A percentile compares a stretch with the other conserved stretches of the same genome.
Conservation (phyloP, 2,888 invertebrate genomes). For the Choreutis nemorana region DNA sequence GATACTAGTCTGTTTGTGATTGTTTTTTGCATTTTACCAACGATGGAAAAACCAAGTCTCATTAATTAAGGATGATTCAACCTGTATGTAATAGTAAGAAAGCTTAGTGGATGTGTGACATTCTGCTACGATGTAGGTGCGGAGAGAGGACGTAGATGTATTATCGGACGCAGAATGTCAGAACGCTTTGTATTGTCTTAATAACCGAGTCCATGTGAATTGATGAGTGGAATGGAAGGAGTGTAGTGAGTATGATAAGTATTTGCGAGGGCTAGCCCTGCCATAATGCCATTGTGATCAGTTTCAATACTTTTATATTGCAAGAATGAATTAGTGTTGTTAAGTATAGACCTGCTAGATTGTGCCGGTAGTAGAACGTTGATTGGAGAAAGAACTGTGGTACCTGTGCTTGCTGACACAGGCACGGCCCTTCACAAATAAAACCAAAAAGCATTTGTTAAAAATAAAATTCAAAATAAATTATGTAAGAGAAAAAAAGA, state of each 20-base stretch:
- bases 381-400: slow-evolving; percentile 57
- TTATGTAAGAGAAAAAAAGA: too few relatives aligned
- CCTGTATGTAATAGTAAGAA: slow-evolving; percentile 35
- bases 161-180: slow-evolving; percentile 3
- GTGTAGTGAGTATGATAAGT: slow-evolving; percentile 30
- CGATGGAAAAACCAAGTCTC: slow-evolving; percentile 56
- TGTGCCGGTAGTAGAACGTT: slow-evolving; percentile 46
- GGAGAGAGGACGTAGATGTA: slow-evolving; percentile 28
- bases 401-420: too few relatives aligned
- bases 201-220: slow-evolving; percentile 29
- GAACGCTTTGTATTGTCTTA: slow-evolving; percentile 5
- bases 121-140: slow-evolving; percentile 19
- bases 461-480: too few relatives aligned
- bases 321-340: slow-evolving; percentile 51
- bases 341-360: slow-evolving; percentile 63
- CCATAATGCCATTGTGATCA: slow-evolving; percentile 64
- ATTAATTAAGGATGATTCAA: slow-evolving; percentile 57
- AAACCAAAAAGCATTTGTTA: too few relatives aligned
- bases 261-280: slow-evolving; percentile 60
- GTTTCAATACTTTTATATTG: slow-evolving; percentile 66
- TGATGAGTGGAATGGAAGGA: slow-evolving; percentile 47
- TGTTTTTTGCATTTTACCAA: slow-evolving; percentile 61
- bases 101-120: slow-evolving; percentile 51
- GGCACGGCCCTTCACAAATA: too few relatives aligned
- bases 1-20: slow-evolving; percentile 64